phyloP scores from a whole-genome alignment of 2,113 vertebrate genomes.

The Hipposideros armiger region DNA sequence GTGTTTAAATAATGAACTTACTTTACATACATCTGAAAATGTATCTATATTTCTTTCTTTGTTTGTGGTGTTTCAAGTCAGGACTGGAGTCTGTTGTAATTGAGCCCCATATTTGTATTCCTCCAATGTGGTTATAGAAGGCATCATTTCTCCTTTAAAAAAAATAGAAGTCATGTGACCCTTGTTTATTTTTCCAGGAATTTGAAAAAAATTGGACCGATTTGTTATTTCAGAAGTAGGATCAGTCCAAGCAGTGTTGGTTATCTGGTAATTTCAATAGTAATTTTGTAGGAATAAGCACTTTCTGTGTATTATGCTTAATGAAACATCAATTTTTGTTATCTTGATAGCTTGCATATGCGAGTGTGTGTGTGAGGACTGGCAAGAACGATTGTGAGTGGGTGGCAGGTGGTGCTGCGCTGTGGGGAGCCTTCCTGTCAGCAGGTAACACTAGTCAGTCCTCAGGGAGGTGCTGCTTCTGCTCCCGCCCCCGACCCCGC shows the following conservation, averaged over 20 bases:
- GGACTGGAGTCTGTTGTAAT: background rate
- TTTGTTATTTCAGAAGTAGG: slow-evolving; percentile 27
- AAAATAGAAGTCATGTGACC: background rate
- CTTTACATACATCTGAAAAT: background rate
- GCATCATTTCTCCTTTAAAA: background rate
- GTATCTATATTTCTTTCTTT: background rate
- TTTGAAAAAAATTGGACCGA: slow-evolving; percentile 1
- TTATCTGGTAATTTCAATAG: background rate
- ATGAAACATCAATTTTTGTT: background rate
- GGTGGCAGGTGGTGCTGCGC: background rate
- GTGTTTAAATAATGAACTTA: slow-evolving; percentile 57
- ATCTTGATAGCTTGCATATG: background rate
- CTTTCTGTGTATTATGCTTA: background rate
- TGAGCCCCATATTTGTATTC: background rate
- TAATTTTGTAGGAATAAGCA: background rate
- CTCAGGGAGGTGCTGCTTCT: background rate
- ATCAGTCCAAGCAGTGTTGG: background rate
- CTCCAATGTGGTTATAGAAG: background rate
- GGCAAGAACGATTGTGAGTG: accelerated
- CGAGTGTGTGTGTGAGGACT: background rate
- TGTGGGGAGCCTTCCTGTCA: accelerated
- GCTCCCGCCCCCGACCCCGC: too few species aligned
- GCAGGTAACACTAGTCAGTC: background rate
- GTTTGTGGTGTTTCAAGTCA: background rate
- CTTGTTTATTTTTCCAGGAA: background rate